Conservation (phyloP, 2,888 invertebrate species). For the Neoaliturus tenellus region DNA sequence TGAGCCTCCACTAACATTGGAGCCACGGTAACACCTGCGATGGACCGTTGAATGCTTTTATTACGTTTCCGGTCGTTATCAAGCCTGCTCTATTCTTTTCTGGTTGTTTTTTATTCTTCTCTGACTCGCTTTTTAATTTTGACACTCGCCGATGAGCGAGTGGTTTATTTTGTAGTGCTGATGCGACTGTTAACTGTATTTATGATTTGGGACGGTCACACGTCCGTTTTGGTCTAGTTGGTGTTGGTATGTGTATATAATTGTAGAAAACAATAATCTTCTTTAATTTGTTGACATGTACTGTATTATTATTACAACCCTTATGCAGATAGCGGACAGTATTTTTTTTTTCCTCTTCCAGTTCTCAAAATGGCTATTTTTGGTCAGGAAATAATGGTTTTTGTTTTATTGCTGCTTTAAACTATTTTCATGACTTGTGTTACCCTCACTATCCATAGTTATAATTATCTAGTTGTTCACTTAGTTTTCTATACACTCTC, state of each 20-base stretch:
- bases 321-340: no score
- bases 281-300: no score
- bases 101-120: constrained; percentile 40
- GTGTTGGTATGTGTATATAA: not conserved
- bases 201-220: not conserved
- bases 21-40: constrained; percentile 4
- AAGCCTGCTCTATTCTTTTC: constrained; percentile 48
- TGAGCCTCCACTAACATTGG: constrained; percentile 13
- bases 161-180: constrained; percentile 6
- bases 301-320: no score
- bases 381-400: no score
- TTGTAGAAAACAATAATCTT: no score
- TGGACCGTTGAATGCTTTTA: constrained; percentile 14
- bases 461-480: no score
- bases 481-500: no score
- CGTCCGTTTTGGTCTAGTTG: not conserved
- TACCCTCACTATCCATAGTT: no score
- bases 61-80: not conserved
- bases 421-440: no score
- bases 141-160: not conserved
- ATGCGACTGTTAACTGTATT: not conserved
- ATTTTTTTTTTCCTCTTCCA: no score
- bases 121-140: constrained; percentile 20
- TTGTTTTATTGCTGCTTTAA: no score
- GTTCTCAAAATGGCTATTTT: no score